Evolutionary conservation across 2,113 vertebrate species (phyloP), one percentile per base, ranked within the genome.

Genomic region (Engraulis encrasicolus): DNA sequence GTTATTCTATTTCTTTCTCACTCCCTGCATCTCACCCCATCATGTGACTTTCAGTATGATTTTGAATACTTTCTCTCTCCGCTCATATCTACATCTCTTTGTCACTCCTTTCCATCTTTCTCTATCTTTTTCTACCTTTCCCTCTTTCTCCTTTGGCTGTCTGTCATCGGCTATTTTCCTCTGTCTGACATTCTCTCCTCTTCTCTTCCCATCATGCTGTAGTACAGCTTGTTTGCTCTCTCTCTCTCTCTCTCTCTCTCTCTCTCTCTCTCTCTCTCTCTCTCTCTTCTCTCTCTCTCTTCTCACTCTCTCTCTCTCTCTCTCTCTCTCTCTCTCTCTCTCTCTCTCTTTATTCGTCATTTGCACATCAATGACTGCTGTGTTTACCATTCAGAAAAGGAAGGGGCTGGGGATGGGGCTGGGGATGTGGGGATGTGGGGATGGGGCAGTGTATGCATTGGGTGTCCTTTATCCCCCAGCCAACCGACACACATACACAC

Each of bases 331-430:
- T 81, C 80, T 61, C 34, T 45, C 5, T 20, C 81, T 40, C 20
- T 50, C 78, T 66, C 50, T 78, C 78, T 78, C 77, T 17, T 36
- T 34, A 83, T 79, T 17, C 81, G 71, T 31, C 27, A 45, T 66
- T 23, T 66, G n/a, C 50, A 61, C 80, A 85, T 86, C 50, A 20
- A 23, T 82, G 84, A 58, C 78, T 48, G n/a, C 84, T 89, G 85
- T 88, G 88, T 92, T 91, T 88, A 85, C 87, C 79, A 85, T 71
- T 79, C 34, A 50, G 71, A 50, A 17, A 1, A 61, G 81, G 61
- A 52, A 50, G 78, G 82, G 88, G 86, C 49, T 48, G 79, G 84
- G 84, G 66, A 85, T 85, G 81, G 78, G 66, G 89, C 40, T 80
- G 40, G 40, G 40, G 3, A 9, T 45, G 40, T 45, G 40, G 3